A percentile compares a stretch with the other conserved stretches of the same genome.
Conservation (phyloP, 2,113 vertebrate species). For the Bothrops jararaca region DNA sequence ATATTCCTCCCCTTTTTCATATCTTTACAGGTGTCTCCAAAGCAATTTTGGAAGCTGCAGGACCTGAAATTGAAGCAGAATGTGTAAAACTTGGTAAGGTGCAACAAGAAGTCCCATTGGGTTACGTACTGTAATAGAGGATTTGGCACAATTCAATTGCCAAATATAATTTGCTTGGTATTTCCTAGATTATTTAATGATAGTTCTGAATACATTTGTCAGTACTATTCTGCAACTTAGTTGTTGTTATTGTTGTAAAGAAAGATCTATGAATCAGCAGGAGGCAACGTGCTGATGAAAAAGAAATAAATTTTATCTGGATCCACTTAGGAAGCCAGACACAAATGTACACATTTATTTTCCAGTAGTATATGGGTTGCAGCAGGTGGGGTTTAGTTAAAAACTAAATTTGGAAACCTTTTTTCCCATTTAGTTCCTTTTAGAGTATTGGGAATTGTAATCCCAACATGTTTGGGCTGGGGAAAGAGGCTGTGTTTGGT, state of each 20-base stretch:
- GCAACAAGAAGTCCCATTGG: not conserved
- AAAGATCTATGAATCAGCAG: not conserved
- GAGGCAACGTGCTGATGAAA: not conserved
- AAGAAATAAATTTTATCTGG: not conserved
- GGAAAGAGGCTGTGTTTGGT: not conserved
- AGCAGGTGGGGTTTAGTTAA: not conserved
- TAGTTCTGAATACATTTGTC: not conserved
- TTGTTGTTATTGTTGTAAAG: not conserved
- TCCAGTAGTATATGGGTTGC: not conserved
- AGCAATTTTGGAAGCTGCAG: constrained; percentile 84
- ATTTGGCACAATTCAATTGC: not conserved
- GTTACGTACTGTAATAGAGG: not conserved
- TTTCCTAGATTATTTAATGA: not conserved
- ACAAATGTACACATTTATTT: no score
- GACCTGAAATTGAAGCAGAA: constrained; percentile 68
- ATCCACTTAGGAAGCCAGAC: not conserved
- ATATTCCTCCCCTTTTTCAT: not conserved
- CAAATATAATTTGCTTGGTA: not conserved
- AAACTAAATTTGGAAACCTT: not conserved
- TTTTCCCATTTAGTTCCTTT: no score
- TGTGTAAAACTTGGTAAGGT: constrained; percentile 72
- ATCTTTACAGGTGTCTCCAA: constrained; percentile 81
- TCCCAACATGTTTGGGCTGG: no score
- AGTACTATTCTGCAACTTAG: not conserved
- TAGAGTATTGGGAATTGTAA: no score